These are phyloP conservation scores for Aplidium turbinatum DNA, from an alignment of 23 tunicate genomes.

Conservation along the genomic window DNA sequence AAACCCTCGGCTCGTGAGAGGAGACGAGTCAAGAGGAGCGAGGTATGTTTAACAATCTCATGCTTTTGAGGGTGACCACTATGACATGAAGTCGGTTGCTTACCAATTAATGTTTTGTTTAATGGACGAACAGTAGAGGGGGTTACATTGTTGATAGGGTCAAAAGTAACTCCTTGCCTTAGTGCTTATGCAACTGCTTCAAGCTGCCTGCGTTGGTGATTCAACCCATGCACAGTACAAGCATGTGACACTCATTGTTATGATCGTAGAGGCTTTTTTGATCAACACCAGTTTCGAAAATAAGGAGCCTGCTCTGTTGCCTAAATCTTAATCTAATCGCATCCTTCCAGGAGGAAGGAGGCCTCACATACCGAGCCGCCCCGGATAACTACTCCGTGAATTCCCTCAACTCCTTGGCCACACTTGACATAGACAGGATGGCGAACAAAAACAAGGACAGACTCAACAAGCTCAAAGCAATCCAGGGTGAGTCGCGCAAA, in stretches of 20 bases:
- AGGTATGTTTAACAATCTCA: constrained; percentile 13
- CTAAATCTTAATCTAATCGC: no score
- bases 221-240: no score
- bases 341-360: constrained; percentile 33
- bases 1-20: constrained; percentile 45
- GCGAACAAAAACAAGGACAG: constrained; percentile 71
- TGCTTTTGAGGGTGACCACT: background rate
- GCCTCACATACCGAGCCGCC: constrained; percentile 32
- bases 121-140: no score
- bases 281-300: no score
- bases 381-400: constrained; percentile 72
- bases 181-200: no score
- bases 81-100: background rate
- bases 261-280: no score
- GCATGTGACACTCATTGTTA: no score
- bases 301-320: no score
- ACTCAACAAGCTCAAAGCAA: constrained; percentile 53
- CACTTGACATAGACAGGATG: constrained; percentile 74
- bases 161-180: no score
- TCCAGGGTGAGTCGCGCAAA: constrained; percentile 75
- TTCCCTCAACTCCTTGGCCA: constrained; percentile 75
- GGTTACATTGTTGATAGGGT: no score
- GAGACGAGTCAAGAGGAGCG: constrained; percentile 40
- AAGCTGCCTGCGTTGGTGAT: no score
- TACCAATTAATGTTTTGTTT: no score